phyloP scores from a whole-genome alignment of 2,797 vertebrate species.

The Chrysocyon brachyurus region DNA sequence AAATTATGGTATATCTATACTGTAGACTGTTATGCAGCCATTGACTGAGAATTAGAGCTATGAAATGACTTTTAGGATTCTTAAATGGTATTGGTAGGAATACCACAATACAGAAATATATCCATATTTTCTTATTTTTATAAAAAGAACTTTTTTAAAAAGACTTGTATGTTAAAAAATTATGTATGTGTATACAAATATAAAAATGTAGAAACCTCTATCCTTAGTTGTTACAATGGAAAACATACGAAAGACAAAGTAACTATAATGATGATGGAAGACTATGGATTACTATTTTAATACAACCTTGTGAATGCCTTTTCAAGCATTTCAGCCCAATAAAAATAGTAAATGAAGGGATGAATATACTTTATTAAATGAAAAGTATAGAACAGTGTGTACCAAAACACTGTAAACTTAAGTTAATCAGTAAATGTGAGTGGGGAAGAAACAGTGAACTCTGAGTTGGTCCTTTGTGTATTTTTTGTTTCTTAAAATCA shows the following conservation, averaged over 20 bases:
- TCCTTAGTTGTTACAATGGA: background rate
- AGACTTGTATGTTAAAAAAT: background rate
- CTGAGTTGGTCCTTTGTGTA: background rate
- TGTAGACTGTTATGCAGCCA: background rate
- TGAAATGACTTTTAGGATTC: constrained; percentile 13
- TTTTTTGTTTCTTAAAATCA: constrained; percentile 30
- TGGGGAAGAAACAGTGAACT: background rate
- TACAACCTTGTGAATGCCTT: constrained; percentile 41
- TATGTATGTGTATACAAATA: background rate
- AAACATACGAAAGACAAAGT: background rate
- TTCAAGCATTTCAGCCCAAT: background rate
- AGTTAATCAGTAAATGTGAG: constrained; percentile 25
- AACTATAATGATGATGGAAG: background rate
- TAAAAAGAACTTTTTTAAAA: background rate
- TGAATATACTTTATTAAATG: constrained; percentile 5
- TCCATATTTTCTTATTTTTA: constrained; percentile 14
- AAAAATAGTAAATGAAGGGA: constrained; percentile 27
- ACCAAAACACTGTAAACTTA: background rate
- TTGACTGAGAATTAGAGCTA: background rate
- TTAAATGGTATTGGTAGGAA: background rate
- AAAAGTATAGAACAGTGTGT: background rate
- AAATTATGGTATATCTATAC: background rate
- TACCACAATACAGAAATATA: background rate
- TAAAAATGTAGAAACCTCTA: constrained; percentile 32
- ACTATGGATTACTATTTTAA: constrained; percentile 26